Evolutionary conservation across 2,113 vertebrate genomes (phyloP), one percentile per base, ranked within the genome.

Genomic region (Pseudorhombus dupliciocellatus): DNA sequence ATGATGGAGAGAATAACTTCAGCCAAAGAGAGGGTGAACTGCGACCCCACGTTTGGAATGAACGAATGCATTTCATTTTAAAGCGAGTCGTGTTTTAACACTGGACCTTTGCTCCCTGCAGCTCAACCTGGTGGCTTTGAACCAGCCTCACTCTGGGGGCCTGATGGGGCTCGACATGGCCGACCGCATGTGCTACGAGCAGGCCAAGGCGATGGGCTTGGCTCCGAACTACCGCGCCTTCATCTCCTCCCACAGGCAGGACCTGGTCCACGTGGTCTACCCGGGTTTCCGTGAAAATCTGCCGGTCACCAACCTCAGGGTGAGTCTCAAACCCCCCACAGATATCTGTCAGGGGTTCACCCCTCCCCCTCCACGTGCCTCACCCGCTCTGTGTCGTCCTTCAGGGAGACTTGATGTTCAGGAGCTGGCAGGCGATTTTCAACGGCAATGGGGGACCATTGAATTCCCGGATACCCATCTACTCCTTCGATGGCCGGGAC

Each of bases 221-320:
- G 37, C 86, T 0, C 93, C 96, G 0, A 96, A 96, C 53, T 99
- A 96, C 46, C 91, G 95, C 46, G 96, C 96, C 4, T 99, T 99
- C 84, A 88, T 99, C 20, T 99, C 98, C 0, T 95, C 97, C 0
- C 93, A 95, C 75, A 84, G 95, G 61, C 97, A 97, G 78, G 97
- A 98, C 77, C 89, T 99, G 85, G 91, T 92, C 72, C 94, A 95
- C 0, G 86, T 97, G 10, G 95, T 98, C 71, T 94, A 93, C 79
- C 95, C 94, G 56, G 83, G 90, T 34, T 96, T 95, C 89, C 75
- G 96, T 66, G 86, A 94, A 3, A 92, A 79, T 40, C 85, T 96
- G 68, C 96, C 97, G 1, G 64, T 99, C n/a, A 96, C 97, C 87
- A 99, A 99, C 80, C 94, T 98, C 59, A 95, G 95, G 95, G 97